These are phyloP conservation scores for Enteromius thamalakanensis DNA, from an alignment of 2,797 vertebrate genomes.

Conservation along the genomic window DNA sequence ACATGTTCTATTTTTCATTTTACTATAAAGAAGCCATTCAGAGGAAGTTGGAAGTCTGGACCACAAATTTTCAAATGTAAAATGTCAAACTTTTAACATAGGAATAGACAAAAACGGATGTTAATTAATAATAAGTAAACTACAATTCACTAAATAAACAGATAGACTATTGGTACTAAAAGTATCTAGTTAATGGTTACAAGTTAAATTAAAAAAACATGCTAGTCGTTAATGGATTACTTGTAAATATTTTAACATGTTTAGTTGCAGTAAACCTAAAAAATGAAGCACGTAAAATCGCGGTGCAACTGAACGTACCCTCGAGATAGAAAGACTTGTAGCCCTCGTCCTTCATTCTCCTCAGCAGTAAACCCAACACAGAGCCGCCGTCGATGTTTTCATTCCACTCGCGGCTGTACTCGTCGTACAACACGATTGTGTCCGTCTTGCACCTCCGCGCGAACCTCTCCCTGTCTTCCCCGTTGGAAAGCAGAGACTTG, in stretches of 20 bases:
- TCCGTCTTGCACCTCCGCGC: slow-evolving; percentile 89
- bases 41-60: background rate
- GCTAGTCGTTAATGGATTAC: background rate
- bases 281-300: background rate
- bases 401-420: slow-evolving; percentile 88
- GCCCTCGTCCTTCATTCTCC: slow-evolving; percentile 94
- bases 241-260: background rate
- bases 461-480: slow-evolving; percentile 91
- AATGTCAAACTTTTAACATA: background rate
- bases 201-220: background rate
- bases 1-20: background rate
- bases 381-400: slow-evolving; percentile 85
- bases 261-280: background rate
- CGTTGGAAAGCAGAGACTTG: slow-evolving; percentile 89
- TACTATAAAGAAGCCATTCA: background rate
- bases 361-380: slow-evolving; percentile 90
- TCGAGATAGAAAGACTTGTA: slow-evolving; percentile 92
- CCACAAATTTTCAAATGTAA: background rate
- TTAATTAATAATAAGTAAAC: background rate
- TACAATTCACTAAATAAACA: background rate
- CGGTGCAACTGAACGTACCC: slow-evolving; percentile 73
- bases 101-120: background rate
- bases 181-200: background rate
- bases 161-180: background rate
- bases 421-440: slow-evolving; percentile 93